A percentile compares a stretch with the other conserved stretches of the same genome.
Conservation (phyloP, 2,797 vertebrate genomes). For the Hipposideros larvatus region DNA sequence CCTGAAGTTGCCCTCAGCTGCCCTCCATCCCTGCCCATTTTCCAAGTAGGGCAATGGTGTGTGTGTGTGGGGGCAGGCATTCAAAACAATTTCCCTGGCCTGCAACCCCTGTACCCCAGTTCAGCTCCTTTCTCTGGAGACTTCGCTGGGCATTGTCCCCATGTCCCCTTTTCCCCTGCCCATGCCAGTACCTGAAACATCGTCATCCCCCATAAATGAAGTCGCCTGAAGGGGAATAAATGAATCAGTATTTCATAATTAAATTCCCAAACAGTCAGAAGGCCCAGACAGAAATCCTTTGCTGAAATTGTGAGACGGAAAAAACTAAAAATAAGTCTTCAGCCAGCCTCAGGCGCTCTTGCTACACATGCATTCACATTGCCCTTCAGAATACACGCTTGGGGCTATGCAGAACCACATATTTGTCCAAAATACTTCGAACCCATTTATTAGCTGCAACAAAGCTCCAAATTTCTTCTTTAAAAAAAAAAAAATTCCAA, state of each 20-base stretch:
- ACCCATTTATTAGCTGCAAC: not conserved
- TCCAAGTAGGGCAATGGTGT: not conserved
- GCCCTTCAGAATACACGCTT: not conserved
- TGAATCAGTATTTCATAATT: not conserved
- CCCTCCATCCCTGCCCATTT: not conserved
- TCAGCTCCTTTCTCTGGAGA: not conserved
- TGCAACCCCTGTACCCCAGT: not conserved
- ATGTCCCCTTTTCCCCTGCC: too few species aligned
- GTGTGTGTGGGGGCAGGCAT: too few species aligned
- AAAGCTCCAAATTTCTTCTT: not conserved
- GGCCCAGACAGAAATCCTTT: not conserved
- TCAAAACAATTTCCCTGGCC: not conserved
- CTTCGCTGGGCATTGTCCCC: not conserved
- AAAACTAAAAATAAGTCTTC: not conserved
- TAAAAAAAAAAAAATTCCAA: not conserved
- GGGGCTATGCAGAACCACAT: not conserved
- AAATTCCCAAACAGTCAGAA: not conserved
- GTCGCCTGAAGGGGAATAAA: too few species aligned
- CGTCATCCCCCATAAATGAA: not conserved
- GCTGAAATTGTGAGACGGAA: not conserved
- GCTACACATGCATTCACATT: not conserved
- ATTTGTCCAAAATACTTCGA: not conserved
- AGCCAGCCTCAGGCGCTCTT: not conserved
- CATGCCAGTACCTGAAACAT: not conserved
- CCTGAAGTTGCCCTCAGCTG: not conserved